phyloP scores from a whole-genome alignment of 2,888 invertebrate species.

The Sipunculus nudus region DNA sequence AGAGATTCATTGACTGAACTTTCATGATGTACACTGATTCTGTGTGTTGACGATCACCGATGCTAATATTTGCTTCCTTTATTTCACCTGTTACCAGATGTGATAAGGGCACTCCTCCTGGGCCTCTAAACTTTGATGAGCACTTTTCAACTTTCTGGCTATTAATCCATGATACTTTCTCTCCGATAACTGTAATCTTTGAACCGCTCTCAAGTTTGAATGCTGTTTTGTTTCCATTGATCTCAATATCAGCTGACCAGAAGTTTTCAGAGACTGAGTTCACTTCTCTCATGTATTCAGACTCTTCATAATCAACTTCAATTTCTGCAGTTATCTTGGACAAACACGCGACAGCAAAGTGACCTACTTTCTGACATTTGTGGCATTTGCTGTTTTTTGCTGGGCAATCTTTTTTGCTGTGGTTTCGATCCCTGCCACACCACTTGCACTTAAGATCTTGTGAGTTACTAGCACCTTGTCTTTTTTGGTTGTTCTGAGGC shows the following conservation, averaged over 20 bases:
- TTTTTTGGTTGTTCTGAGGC: too few relatives aligned
- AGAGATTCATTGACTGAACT: neutral
- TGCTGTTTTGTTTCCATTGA: constrained; percentile 11
- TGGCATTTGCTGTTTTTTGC: too few relatives aligned
- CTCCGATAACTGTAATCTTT: constrained; percentile 17
- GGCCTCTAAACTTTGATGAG: neutral
- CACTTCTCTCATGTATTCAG: too few relatives aligned
- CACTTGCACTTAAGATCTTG: too few relatives aligned
- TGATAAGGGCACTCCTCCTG: neutral
- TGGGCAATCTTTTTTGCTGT: too few relatives aligned
- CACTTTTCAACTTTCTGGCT: neutral
- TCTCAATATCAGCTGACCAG: constrained; percentile 6
- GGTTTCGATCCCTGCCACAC: too few relatives aligned
- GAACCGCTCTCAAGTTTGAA: constrained; percentile 40
- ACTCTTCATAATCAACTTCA: too few relatives aligned
- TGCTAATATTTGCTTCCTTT: neutral
- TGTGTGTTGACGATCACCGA: neutral
- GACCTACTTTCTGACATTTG: too few relatives aligned
- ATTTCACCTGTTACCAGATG: neutral
- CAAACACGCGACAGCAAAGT: too few relatives aligned
- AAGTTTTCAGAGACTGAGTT: too few relatives aligned
- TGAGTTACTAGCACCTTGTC: too few relatives aligned
- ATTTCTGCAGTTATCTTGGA: too few relatives aligned
- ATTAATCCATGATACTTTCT: neutral
- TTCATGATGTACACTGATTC: constrained; percentile 6